These are phyloP conservation scores for Periplaneta americana DNA, from an alignment of 1,140 invertebrate genomes.

Conservation along the genomic window DNA sequence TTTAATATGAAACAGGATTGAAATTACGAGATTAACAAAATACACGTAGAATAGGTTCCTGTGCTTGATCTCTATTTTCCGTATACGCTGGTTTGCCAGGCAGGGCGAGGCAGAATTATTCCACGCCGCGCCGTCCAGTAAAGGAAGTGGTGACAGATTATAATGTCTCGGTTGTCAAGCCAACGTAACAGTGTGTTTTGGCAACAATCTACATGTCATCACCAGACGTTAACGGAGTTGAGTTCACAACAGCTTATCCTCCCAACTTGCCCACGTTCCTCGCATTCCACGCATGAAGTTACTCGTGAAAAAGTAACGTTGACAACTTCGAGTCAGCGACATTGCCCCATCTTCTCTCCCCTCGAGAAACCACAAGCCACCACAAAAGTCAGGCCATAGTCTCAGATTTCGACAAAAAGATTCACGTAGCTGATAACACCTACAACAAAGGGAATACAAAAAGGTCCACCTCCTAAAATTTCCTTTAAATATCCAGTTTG, in stretches of 20 bases:
- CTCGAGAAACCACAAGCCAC: neutral
- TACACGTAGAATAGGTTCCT: no score
- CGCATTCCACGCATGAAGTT: neutral
- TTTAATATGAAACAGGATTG: no score
- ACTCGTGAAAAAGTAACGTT: neutral
- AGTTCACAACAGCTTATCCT: no score
- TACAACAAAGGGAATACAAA: neutral
- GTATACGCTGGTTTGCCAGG: no score
- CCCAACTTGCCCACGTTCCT: neutral
- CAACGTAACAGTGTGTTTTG: neutral
- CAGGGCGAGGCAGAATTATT: no score
- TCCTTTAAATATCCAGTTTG: neutral
- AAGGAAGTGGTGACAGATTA: no score
- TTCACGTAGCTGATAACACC: neutral
- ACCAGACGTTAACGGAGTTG: neutral
- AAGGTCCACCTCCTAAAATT: neutral
- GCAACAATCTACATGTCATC: neutral
- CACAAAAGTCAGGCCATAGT: neutral
- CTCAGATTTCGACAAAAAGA: no score
- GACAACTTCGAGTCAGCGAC: neutral
- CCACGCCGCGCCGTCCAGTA: no score
- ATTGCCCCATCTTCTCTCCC: neutral
- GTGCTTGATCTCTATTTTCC: no score
- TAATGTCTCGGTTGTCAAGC: neutral
- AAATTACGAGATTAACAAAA: no score